These are phyloP conservation scores for Sesia apiformis DNA, from an alignment of 2,888 invertebrate species.

Conservation along the genomic window DNA sequence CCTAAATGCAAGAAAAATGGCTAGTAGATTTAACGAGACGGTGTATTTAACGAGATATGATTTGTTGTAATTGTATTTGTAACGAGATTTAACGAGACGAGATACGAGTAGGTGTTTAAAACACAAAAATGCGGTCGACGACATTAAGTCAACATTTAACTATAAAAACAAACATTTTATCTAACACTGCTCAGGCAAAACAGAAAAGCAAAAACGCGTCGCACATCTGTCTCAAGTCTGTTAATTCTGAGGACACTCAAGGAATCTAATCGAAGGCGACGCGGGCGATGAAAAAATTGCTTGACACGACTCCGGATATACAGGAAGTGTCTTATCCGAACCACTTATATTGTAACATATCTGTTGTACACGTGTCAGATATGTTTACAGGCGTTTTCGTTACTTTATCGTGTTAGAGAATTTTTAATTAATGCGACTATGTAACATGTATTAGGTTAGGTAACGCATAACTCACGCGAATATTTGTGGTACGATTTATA, in stretches of 20 bases:
- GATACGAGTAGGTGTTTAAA: too few species aligned
- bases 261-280: neutral
- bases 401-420: conserved; percentile 21
- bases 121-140: neutral
- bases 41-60: too few species aligned
- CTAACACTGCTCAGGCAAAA: conserved; percentile 8
- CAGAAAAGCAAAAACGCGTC: neutral
- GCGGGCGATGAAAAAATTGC: neutral
- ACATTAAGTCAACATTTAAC: neutral
- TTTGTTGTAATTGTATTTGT: too few species aligned
- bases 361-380: conserved; percentile 52
- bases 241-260: neutral
- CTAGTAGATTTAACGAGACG: too few species aligned
- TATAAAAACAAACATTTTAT: conserved; percentile 9
- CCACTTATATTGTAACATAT: conserved; percentile 35
- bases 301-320: conserved; percentile 19
- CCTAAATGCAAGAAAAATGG: too few species aligned
- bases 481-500: too few species aligned
- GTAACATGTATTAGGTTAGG: too few species aligned
- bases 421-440: neutral
- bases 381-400: conserved; percentile 35
- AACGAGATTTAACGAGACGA: too few species aligned
- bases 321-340: conserved; percentile 45
- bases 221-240: neutral
- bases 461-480: too few species aligned